Evolutionary conservation across 2,797 vertebrate species (phyloP).

Genomic region (Gallinago solitaria): DNA sequence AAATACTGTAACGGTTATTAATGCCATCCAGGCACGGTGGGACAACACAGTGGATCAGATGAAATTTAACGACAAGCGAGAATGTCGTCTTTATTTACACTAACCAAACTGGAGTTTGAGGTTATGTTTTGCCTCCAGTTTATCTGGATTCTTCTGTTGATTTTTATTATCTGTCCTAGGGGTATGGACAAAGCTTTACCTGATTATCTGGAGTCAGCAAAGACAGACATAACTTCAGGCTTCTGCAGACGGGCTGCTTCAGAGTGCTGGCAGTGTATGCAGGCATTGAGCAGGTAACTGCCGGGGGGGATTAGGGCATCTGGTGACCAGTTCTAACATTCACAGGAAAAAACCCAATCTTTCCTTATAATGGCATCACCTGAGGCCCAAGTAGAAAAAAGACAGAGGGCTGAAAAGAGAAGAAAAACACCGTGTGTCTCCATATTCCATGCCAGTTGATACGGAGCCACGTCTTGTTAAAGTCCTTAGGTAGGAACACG

Average conservation of each 20-base stretch:
- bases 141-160: constrained; percentile 9
- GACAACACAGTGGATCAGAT: not conserved
- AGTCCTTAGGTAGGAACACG: rapidly evolving
- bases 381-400: not conserved
- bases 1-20: not conserved
- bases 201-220: not conserved
- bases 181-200: not conserved
- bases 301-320: not conserved
- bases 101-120: not conserved
- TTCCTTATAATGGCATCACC: not conserved
- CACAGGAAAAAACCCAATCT: not conserved
- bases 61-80: not conserved
- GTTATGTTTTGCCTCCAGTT: constrained; percentile 13
- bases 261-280: not conserved
- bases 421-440: not conserved
- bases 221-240: not conserved
- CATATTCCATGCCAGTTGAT: not conserved
- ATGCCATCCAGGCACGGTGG: not conserved
- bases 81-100: not conserved
- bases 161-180: constrained; percentile 4
- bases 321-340: not conserved
- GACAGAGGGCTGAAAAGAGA: not conserved
- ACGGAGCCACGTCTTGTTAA: rapidly evolving
- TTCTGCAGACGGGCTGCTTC: not conserved
- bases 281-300: not conserved